Base-by-base conservation (phyloP, 2,888 invertebrate genomes). In the Rhingia rostrata region DNA sequence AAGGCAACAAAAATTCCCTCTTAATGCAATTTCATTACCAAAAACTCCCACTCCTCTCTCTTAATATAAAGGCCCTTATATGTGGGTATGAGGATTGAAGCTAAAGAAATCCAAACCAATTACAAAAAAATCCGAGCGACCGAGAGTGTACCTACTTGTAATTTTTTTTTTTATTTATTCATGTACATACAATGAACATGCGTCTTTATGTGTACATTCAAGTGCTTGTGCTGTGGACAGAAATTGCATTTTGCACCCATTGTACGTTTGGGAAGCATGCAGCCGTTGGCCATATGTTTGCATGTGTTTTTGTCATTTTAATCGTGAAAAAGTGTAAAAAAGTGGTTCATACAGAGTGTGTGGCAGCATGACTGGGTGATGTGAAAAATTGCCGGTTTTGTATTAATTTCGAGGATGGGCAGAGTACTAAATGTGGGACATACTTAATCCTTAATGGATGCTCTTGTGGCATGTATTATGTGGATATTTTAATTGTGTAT, bases 221-320 rank as follows among this genome's bases (percentile, higher is more conserved):
- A 67, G 60, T 60, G 58, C 41, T 67, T 75, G 60, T 60, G 58
- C 49, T 32, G 73, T 66, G 22, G 22, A 22, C 54, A 66, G 39
- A 74, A 80, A 74, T 80, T 74, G 60, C 74, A 74, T 74, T 74
- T 74, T 80, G n/a, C 74, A 54, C 49, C 41, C 74, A 67, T 74
- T 74, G 39, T 74, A 39, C 58, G 58, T 39, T 49, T 14, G 61
- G 35, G 58, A 32, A 32, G 49, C 30, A 49, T 49, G 30, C 14
- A 51, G 73, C 47, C 33, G 54, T 35, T 53, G 60, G 64, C 39
- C 74, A 74, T 66, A 60, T 66, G 73, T 60, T 60, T 67, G 45
- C 54, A 49, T 73, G 56, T 6, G 30, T 43, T 73, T 79, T 51
- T 78, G 70, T 54, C 39, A 70, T 61, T 39, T 60, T 58, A 10